Evolutionary conservation across 2,888 invertebrate species (phyloP).

Genomic region (Adelognathus sp.): DNA sequence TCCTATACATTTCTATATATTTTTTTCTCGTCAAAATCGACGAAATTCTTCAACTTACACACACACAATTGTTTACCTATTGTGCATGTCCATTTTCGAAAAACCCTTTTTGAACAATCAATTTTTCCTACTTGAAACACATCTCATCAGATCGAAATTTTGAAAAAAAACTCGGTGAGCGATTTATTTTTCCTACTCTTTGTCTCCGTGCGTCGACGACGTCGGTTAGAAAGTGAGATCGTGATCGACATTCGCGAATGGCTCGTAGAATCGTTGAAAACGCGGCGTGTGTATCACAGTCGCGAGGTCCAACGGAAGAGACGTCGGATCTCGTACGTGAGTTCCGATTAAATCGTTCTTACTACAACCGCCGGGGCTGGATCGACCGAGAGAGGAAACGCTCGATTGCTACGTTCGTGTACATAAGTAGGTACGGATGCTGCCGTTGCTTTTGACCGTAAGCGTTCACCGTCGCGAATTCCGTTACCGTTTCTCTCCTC

Average conservation of each 20-base stretch:
- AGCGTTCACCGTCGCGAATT: conserved; percentile 63
- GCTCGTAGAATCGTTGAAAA: conserved; percentile 19
- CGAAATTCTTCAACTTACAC: no score
- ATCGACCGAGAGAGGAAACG: conserved; percentile 57
- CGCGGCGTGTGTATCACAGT: conserved; percentile 14
- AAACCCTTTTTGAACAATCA: no score
- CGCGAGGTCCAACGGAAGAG: conserved; percentile 54
- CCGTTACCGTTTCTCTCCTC: conserved; percentile 64
- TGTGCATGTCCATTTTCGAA: no score
- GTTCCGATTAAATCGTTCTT: conserved; percentile 64
- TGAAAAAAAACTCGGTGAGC: neutral
- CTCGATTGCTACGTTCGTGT: conserved; percentile 64
- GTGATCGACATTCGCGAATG: conserved; percentile 1
- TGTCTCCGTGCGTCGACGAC: conserved; percentile 3
- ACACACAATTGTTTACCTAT: no score
- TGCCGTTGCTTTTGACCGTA: conserved; percentile 23
- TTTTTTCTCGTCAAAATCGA: no score
- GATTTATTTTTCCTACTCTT: neutral
- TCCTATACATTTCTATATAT: no score
- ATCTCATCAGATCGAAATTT: neutral
- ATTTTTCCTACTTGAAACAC: neutral
- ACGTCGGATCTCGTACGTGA: conserved; percentile 42
- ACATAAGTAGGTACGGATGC: conserved; percentile 64
- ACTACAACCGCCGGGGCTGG: conserved; percentile 31
- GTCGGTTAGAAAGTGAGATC: conserved; percentile 59